These are phyloP conservation scores for Lasioglossum baleicum DNA, from an alignment of 1,140 invertebrate genomes.

Conservation along the genomic window DNA sequence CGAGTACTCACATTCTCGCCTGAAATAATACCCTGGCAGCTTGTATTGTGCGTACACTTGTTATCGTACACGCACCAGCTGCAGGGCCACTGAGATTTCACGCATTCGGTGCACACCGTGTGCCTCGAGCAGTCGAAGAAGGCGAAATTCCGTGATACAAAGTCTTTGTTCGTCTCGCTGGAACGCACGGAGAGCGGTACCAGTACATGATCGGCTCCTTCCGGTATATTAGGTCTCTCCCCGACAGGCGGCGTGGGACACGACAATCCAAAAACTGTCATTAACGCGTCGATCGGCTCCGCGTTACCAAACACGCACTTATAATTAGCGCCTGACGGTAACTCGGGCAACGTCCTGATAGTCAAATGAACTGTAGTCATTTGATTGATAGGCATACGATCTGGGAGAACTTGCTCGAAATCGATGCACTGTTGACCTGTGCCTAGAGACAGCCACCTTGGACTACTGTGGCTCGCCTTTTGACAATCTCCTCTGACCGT, in stretches of 20 bases:
- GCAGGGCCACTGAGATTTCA: constrained; percentile 93
- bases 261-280: constrained; percentile 88
- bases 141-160: constrained; percentile 95
- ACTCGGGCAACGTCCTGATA: constrained; percentile 93
- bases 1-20: constrained; percentile 86
- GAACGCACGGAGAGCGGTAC: constrained; percentile 96
- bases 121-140: constrained; percentile 97
- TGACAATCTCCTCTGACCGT: constrained; percentile 93
- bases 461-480: constrained; percentile 92
- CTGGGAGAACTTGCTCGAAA: constrained; percentile 95
- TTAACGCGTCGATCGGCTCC: constrained; percentile 91
- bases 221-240: constrained; percentile 89
- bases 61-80: constrained; percentile 99
- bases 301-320: constrained; percentile 94
- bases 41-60: constrained; percentile 93
- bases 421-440: constrained; percentile 97
- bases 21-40: constrained; percentile 91
- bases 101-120: constrained; percentile 91
- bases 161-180: constrained; percentile 96
- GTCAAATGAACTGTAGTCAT: constrained; percentile 91
- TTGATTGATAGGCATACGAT: constrained; percentile 92
- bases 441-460: constrained; percentile 94
- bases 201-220: constrained; percentile 91
- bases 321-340: constrained; percentile 94
- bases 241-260: constrained; percentile 91